Percentiles rank a stretch among this genome's conserved stretches.
Conservation (phyloP, 2,797 vertebrate genomes). For the Pteronotus mesoamericanus region DNA sequence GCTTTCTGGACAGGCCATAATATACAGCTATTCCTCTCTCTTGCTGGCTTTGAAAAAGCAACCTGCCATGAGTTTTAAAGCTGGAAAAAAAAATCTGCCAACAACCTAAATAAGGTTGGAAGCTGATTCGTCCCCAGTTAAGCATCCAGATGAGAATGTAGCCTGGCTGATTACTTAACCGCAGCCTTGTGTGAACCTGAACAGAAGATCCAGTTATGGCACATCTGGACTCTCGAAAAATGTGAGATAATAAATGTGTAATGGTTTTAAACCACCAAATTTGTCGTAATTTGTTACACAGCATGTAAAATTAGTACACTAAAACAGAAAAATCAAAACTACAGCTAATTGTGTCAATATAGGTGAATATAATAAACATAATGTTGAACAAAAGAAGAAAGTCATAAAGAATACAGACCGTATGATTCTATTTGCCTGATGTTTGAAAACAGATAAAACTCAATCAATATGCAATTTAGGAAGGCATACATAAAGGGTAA, state of each 20-base stretch:
- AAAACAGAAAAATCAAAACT: neutral
- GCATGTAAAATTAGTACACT: slow-evolving; percentile 7
- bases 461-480: neutral
- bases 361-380: neutral
- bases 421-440: neutral
- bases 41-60: neutral
- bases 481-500: neutral
- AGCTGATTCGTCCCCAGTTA: neutral
- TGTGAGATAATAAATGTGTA: neutral
- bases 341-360: neutral
- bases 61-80: neutral
- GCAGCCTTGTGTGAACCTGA: neutral
- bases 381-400: neutral
- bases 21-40: neutral
- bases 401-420: neutral
- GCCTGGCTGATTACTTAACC: neutral
- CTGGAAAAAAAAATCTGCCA: slow-evolving; percentile 2
- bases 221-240: neutral
- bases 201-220: neutral
- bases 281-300: neutral
- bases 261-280: neutral
- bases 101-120: neutral
- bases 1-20: too few species aligned
- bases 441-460: slow-evolving; percentile 17
- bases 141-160: neutral